Evolutionary conservation across 64 coral and sea anemone genomes (phyloP), one percentile per base, ranked within the genome.

Genomic region (Montipora efflorescens): DNA sequence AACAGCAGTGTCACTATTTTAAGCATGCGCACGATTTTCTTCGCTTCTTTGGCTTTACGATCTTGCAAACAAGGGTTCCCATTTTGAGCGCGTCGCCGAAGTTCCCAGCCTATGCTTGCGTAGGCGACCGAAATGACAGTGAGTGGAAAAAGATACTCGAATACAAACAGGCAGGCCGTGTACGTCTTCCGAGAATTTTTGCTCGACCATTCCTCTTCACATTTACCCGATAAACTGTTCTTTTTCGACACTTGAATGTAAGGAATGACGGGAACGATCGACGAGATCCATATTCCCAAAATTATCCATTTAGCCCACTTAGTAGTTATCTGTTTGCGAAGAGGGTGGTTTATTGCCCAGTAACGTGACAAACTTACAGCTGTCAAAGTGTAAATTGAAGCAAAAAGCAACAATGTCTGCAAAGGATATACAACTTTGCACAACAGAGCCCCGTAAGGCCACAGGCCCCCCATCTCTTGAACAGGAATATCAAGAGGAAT

Each of bases 401-500:
- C 94, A 14, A 91, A 92, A 14, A 92, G 90, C 2, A 90, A 52
- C 57, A 83, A 43, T 18, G 94, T 95, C 47, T 95, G 94, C 7
- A 91, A 13, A 9, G 94, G 94, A 12, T 81, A 95, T 20, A 95
- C 25, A 8, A 95, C 49, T 88, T 74, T 91, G 20, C 94, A 95
- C 11, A 95, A 25, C 15, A 95, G 58, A 12, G 90, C 83, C 9
- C 94, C 94, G 25, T 95, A 95, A 0, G 94, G 94, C 94, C 94
- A 95, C 43, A 7, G 78, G 22, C 88, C 47, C n/a, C 83, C 70
- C 75, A 92, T 88, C 48, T 88, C 94, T 50, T 91, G 83, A 7
- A 91, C 90, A 55, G 84, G 90, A 76, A 95, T 87, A 64, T 95
- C 94, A 22, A 95, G 92, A 18, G 94, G 94, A 53, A 95, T 87